phyloP scores from a whole-genome alignment of 2,113 vertebrate genomes.

The Ophiodon elongatus region DNA sequence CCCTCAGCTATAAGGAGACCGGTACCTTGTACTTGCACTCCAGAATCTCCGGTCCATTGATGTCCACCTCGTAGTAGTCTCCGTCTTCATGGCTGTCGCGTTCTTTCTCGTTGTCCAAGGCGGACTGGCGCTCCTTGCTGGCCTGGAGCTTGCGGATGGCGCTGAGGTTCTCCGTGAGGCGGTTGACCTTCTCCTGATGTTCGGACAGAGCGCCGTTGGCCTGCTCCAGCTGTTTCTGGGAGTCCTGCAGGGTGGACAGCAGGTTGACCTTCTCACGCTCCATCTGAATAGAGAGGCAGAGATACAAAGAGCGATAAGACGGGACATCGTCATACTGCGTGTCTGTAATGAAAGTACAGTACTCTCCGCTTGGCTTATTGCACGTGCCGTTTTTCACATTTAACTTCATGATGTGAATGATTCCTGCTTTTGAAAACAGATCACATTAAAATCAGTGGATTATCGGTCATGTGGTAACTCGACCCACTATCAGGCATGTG shows the following conservation, averaged over 20 bases:
- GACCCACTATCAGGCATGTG: slow-evolving; percentile 7
- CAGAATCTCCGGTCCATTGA: slow-evolving; percentile 96
- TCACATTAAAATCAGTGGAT: slow-evolving; percentile 42
- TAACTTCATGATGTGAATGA: slow-evolving; percentile 3
- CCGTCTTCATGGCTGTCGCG: slow-evolving; percentile 95
- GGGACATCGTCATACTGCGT: neutral
- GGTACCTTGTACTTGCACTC: slow-evolving; percentile 96
- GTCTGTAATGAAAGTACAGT: neutral
- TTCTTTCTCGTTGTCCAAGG: slow-evolving; percentile 96
- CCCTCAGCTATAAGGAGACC: rapidly evolving
- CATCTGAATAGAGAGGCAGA: slow-evolving; percentile 84
- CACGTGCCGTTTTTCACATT: no score
- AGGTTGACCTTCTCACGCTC: slow-evolving; percentile 96
- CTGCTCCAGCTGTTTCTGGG: slow-evolving; percentile 96
- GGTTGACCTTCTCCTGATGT: slow-evolving; percentile 93
- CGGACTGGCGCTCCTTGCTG: slow-evolving; percentile 95
- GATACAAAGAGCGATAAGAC: neutral
- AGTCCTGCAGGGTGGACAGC: slow-evolving; percentile 93
- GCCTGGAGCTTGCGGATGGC: slow-evolving; percentile 94
- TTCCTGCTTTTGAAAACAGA: slow-evolving; percentile 11
- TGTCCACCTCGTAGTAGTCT: slow-evolving; percentile 98
- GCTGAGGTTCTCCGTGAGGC: slow-evolving; percentile 92
- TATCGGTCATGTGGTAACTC: slow-evolving; percentile 45
- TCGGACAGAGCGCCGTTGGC: slow-evolving; percentile 91
- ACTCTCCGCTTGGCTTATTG: neutral